Conservation (phyloP, 2,888 invertebrate genomes). For the Sacculina carcini region DNA sequence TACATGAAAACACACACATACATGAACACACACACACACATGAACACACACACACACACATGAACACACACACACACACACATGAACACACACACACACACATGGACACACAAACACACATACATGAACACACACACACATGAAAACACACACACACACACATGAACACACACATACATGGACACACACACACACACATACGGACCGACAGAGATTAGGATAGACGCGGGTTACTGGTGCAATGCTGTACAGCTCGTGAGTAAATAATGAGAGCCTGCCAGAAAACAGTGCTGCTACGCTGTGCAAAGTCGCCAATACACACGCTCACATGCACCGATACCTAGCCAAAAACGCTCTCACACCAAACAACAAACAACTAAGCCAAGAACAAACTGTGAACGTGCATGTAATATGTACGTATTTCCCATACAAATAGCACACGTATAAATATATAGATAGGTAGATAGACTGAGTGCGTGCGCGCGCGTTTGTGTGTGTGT, state of each 20-base stretch:
- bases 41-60: background rate
- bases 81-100: background rate
- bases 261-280: too few relatives aligned
- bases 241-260: too few relatives aligned
- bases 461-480: background rate
- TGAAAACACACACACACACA: background rate
- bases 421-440: too few relatives aligned
- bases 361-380: too few relatives aligned
- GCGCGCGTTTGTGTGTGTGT: background rate
- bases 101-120: background rate
- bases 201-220: too few relatives aligned
- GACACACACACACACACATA: background rate
- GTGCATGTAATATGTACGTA: too few relatives aligned
- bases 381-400: too few relatives aligned
- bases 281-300: too few relatives aligned
- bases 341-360: too few relatives aligned
- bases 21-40: background rate
- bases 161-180: background rate
- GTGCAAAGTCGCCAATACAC: too few relatives aligned
- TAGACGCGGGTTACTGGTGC: too few relatives aligned
- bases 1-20: background rate
- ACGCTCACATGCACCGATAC: too few relatives aligned
- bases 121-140: background rate
- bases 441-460: background rate
- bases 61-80: background rate